A percentile compares a stretch with the other conserved stretches of the same genome.
phyloP scores from a whole-genome alignment of 2,888 invertebrate species.

The Sinelater perroti region DNA sequence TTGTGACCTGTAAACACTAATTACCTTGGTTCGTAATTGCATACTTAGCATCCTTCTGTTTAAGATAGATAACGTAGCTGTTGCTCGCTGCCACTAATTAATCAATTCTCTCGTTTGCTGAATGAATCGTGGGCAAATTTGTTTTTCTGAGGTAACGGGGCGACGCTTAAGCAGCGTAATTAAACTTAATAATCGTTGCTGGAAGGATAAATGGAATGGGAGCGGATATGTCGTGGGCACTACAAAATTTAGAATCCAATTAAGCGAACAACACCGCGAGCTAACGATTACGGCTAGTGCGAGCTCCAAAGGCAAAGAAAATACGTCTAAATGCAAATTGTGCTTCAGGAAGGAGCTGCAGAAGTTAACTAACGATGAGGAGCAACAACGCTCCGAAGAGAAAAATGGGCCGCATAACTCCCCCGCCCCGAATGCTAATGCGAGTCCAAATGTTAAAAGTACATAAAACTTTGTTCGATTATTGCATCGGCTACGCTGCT shows the following conservation, averaged over 20 bases:
- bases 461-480: slow-evolving; percentile 11
- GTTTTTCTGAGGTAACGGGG: too few relatives aligned
- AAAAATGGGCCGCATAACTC: too few relatives aligned
- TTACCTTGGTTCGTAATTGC: slow-evolving; percentile 29
- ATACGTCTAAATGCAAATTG: slow-evolving; percentile 17
- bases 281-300: slow-evolving; percentile 19
- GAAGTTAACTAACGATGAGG: slow-evolving; percentile 13
- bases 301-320: slow-evolving; percentile 9
- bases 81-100: slow-evolving; percentile 9
- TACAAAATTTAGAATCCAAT: slow-evolving; percentile 17
- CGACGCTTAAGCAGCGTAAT: too few relatives aligned
- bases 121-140: too few relatives aligned
- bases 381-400: too few relatives aligned
- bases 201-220: too few relatives aligned
- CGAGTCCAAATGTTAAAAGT: neutral
- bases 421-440: neutral
- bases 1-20: slow-evolving; percentile 32
- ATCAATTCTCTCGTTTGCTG: slow-evolving; percentile 1
- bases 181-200: too few relatives aligned
- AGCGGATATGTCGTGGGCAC: too few relatives aligned
- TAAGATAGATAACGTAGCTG: neutral
- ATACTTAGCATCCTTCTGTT: slow-evolving; percentile 23
- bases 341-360: slow-evolving; percentile 7
- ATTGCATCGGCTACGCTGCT: too few relatives aligned
- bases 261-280: slow-evolving; percentile 10